Evolutionary conservation across 2,888 invertebrate species (phyloP).

Genomic region (Tuberolachnus salignus): DNA sequence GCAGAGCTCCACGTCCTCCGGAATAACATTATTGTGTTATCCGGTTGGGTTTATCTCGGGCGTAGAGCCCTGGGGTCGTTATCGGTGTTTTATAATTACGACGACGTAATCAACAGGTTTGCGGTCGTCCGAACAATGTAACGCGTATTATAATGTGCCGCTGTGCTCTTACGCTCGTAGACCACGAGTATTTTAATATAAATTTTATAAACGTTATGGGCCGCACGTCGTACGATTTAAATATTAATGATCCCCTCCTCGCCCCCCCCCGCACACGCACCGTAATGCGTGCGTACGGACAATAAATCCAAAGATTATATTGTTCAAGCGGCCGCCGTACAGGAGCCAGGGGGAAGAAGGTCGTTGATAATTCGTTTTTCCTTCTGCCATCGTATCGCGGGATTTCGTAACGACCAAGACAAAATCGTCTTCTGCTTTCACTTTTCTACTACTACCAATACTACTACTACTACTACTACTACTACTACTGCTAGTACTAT

Average conservation of each 20-base stretch:
- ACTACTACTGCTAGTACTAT: no score
- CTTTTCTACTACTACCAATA: neutral
- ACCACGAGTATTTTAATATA: no score
- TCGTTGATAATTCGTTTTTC: slow-evolving; percentile 17
- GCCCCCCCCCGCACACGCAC: neutral
- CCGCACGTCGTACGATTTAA: slow-evolving; percentile 34
- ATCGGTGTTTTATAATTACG: neutral
- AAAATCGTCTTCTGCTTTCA: slow-evolving; percentile 22
- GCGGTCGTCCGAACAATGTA: neutral
- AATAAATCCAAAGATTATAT: neutral
- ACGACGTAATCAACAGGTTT: neutral
- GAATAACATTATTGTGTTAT: no score
- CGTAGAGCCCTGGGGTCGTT: neutral
- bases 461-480: no score
- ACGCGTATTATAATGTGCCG: no score
- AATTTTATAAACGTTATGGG: neutral
- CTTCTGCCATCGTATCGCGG: no score
- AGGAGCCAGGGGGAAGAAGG: slow-evolving; percentile 31
- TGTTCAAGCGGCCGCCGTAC: neutral
- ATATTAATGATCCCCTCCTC: slow-evolving; percentile 34
- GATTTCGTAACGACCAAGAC: neutral
- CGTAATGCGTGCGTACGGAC: no score
- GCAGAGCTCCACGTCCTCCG: neutral
- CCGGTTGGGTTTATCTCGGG: neutral
- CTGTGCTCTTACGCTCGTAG: neutral